Percentiles rank a stretch among this genome's conserved stretches.
These are phyloP conservation scores for Lathamus discolor DNA, from an alignment of 2,113 vertebrate genomes.

Conservation along the genomic window DNA sequence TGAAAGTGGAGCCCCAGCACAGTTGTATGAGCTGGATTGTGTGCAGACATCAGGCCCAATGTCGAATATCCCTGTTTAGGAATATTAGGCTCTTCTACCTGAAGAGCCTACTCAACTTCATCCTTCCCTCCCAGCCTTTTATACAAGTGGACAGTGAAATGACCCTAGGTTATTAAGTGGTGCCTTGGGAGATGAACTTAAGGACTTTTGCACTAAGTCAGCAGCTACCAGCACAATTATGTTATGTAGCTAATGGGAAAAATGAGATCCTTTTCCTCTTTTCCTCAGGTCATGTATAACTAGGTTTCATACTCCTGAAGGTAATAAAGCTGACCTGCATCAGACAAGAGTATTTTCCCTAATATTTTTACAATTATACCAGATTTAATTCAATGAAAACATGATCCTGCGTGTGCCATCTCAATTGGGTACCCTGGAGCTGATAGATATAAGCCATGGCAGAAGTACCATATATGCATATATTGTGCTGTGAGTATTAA, in stretches of 20 bases:
- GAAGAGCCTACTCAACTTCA: background rate
- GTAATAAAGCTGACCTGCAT: background rate
- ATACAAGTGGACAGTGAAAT: background rate
- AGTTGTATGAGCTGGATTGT: background rate
- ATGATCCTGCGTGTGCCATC: background rate
- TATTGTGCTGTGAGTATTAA: background rate
- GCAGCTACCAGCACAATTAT: background rate
- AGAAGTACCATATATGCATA: background rate
- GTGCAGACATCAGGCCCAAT: background rate
- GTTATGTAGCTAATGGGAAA: background rate
- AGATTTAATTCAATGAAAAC: background rate
- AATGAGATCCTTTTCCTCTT: background rate
- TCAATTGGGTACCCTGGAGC: background rate
- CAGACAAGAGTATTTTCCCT: background rate
- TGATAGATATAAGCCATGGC: background rate
- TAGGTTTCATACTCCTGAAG: background rate
- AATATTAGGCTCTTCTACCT: background rate
- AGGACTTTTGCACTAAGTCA: background rate
- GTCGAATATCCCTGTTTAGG: background rate
- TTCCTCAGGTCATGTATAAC: background rate
- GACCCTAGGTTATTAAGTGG: background rate
- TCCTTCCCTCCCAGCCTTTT: background rate
- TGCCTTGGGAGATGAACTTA: background rate
- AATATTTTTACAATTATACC: background rate
- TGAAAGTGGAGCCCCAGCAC: background rate